Evolutionary conservation across 2,797 vertebrate genomes (phyloP), one percentile per base, ranked within the genome.

Genomic region (Galago senegalensis): DNA sequence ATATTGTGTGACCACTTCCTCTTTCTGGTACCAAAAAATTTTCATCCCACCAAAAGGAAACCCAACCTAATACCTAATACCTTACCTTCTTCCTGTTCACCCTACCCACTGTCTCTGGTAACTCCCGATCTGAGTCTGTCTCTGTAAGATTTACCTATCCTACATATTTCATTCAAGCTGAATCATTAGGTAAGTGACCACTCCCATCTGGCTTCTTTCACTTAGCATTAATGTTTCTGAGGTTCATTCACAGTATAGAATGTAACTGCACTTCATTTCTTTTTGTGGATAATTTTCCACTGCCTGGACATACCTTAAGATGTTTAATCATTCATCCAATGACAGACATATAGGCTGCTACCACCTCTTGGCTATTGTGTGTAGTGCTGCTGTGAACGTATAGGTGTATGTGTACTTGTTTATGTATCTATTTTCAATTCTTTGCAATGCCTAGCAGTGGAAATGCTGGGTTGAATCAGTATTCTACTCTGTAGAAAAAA

Each of bases 141-240:
- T 75, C 61, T 85, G 67, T 13, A 43, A 43, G 43, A 77, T 49
- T 89, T 77, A 34, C 69, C 58, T 67, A 60, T 73, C 67, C 58
- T 69, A 67, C 34, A 16, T 58, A 77, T 31, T 80, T 96, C 82
- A 90, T 31, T 67, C 25, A 89, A 89, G 58, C 7, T 13, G 23
- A 69, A 83, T 83, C 23, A 82, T 27, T 72, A 18, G 67, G 8
- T 76, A 83, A 5, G 21, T 69, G 49, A 76, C 31, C 70, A 86
- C 43, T 82, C 13, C 11, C 40, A n/a, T 49, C 61, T 86, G 60
- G 25, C n/a, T 89, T 89, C 87, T 86, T 67, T 77, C 9, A 80
- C 11, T 65, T 60, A 67, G n/a, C 53, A 40, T 80, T 60, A 84
- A 92, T 87, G 29, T 93, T 96, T 77, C 73, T 63, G 83, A 91